Base-by-base conservation (phyloP, 1,140 invertebrate genomes). In the Megathymus violae region DNA sequence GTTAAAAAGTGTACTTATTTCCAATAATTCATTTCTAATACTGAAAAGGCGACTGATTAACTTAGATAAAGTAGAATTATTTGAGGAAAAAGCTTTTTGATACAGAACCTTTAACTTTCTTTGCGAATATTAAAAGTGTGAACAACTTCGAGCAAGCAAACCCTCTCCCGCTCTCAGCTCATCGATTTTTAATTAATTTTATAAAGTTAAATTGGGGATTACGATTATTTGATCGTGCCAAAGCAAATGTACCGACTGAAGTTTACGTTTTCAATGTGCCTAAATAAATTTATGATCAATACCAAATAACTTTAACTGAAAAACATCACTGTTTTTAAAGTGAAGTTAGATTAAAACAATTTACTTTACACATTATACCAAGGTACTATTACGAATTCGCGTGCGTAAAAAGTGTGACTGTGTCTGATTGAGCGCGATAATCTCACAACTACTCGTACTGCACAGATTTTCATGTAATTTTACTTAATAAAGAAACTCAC, bases 131-230 rank as follows among this genome's bases (percentile, higher is more conserved):
- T 74, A 75, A 75, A 81, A 78, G 69, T 77, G 64, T 56, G 62
- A 67, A 64, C 69, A 67, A 67, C 58, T 74, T 63, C 51, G 40
- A 59, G 58, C 56, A 69, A 67, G 64, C n/a, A n/a, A n/a, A n/a
- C n/a, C 72, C 64, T 81, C 72, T 79, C 70, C 82, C 74, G 77
- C 69, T 78, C 75, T 72, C 66, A 62, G 66, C 60, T 74, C 75
- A 80, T 82, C 74, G 79, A 86, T 90, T 88, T 82, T 75, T 85
- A 87, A 85, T 88, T 86, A 86, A 88, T 88, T 87, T 81, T 76
- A 76, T 74, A 66, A 88, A 90, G 85, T 90, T 90, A 88, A 86
- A 90, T 88, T 88, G 80, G 74, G 82, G 84, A 85, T 90, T 86
- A 88, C 67, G 74, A 80, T 78, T 80, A 82, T 85, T 85, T 85